Conservation (phyloP, 2,797 vertebrate species). For the Botia kubotai region DNA sequence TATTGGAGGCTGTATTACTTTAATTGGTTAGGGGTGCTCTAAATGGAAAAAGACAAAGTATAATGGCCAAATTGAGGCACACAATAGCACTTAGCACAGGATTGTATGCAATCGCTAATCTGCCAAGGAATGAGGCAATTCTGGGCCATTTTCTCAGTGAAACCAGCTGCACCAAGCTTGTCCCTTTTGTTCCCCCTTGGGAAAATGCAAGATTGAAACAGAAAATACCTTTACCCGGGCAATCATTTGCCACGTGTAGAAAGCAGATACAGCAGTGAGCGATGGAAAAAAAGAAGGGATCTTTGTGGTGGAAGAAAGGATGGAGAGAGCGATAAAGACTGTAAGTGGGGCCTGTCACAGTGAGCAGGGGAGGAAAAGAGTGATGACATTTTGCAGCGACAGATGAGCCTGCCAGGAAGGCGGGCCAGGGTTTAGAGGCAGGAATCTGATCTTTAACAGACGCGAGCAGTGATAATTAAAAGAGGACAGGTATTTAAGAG, state of each 20-base stretch:
- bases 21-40: slow-evolving; percentile 94
- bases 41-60: slow-evolving; percentile 98
- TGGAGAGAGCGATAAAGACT: slow-evolving; percentile 85
- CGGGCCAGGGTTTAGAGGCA: slow-evolving; percentile 83
- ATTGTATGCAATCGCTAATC: slow-evolving; percentile 99
- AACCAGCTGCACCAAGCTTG: slow-evolving; percentile 95
- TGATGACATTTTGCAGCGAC: slow-evolving; percentile 96
- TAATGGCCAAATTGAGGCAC: slow-evolving; percentile 98
- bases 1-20: slow-evolving; percentile 90
- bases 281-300: slow-evolving; percentile 83
- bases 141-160: slow-evolving; percentile 98
- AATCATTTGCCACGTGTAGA: slow-evolving; percentile 98
- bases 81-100: slow-evolving; percentile 89
- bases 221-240: slow-evolving; percentile 97
- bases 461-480: slow-evolving; percentile 90
- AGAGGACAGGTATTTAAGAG: slow-evolving; percentile 87
- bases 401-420: slow-evolving; percentile 90
- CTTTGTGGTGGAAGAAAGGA: slow-evolving; percentile 90
- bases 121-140: slow-evolving; percentile 99
- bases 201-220: slow-evolving; percentile 99
- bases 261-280: slow-evolving; percentile 94
- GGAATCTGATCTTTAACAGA: slow-evolving; percentile 97
- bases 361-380: slow-evolving; percentile 86
- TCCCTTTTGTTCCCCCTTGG: slow-evolving; percentile 91
- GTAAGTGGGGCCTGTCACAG: slow-evolving; percentile 84